Evolutionary conservation across 2,797 vertebrate genomes (phyloP).

Genomic region (Scleropages formosus): DNA sequence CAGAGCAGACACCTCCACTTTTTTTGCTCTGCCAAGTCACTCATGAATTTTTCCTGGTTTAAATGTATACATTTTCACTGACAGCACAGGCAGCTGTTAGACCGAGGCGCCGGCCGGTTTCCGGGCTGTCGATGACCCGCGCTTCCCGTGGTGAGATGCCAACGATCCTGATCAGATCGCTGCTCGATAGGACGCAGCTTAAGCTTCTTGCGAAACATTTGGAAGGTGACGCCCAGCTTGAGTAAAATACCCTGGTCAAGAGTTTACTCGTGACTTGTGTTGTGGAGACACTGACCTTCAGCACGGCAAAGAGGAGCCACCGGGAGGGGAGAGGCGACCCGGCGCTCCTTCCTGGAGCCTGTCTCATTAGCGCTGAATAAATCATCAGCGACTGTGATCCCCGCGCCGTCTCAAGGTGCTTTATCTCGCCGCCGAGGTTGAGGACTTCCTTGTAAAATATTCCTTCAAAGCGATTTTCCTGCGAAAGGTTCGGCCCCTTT

Average conservation of each 20-base stretch:
- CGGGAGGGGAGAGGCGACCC: background rate
- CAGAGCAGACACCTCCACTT: background rate
- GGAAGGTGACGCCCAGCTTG: background rate
- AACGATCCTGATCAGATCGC: background rate
- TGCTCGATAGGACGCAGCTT: background rate
- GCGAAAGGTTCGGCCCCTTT: background rate
- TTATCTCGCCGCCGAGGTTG: slow-evolving; percentile 31
- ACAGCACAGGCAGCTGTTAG: background rate
- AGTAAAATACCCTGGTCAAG: background rate
- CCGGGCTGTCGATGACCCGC: background rate
- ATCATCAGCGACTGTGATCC: slow-evolving; percentile 14
- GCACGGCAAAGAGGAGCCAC: background rate
- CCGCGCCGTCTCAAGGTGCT: slow-evolving; percentile 34
- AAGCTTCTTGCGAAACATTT: background rate
- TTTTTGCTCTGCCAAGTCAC: background rate
- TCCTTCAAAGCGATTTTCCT: background rate
- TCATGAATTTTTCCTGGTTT: too few species aligned
- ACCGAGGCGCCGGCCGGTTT: background rate
- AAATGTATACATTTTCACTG: too few species aligned
- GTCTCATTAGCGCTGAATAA: slow-evolving; percentile 31
- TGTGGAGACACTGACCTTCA: background rate
- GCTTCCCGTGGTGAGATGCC: background rate
- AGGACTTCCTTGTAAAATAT: slow-evolving; percentile 27
- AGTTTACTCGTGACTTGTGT: background rate
- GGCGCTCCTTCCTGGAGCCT: background rate